phyloP scores from a whole-genome alignment of 2,797 vertebrate genomes.

The Austrolebias charrua region DNA sequence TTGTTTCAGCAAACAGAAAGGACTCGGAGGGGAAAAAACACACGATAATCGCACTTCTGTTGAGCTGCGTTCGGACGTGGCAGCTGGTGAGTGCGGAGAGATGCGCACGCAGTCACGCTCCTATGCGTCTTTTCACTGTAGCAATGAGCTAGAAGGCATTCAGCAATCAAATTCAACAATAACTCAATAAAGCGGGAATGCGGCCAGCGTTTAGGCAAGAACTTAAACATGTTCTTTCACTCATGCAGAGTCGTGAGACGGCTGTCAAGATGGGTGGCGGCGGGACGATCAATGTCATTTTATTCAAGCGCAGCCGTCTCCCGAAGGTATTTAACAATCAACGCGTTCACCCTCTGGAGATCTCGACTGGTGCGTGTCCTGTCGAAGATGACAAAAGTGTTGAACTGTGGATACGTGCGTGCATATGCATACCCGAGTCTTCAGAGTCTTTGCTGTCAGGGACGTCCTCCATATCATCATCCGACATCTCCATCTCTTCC shows the following conservation, averaged over 20 bases:
- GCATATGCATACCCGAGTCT: slow-evolving; percentile 69
- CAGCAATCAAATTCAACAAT: slow-evolving; percentile 20
- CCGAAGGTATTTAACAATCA: slow-evolving; percentile 19
- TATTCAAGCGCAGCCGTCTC: slow-evolving; percentile 44
- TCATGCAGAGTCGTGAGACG: slow-evolving; percentile 22
- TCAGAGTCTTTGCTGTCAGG: slow-evolving; percentile 88
- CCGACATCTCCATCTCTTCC: slow-evolving; percentile 99
- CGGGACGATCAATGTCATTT: slow-evolving; percentile 41
- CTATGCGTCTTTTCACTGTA: slow-evolving; percentile 6
- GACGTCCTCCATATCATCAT: slow-evolving; percentile 90
- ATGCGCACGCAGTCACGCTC: slow-evolving; percentile 1
- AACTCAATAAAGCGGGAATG: slow-evolving; percentile 13
- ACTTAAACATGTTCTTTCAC: slow-evolving; percentile 31
- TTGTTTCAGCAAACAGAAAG: slow-evolving; percentile 57
- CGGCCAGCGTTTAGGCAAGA: slow-evolving; percentile 27
- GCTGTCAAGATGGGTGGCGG: slow-evolving; percentile 21
- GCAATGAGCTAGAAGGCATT: slow-evolving; percentile 18
- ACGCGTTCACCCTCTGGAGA: slow-evolving; percentile 37
- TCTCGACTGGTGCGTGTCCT: slow-evolving; percentile 21
- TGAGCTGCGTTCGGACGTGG: slow-evolving; percentile 39
- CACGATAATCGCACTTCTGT: slow-evolving; percentile 53
- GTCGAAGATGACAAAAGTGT: slow-evolving; percentile 34
- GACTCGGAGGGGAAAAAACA: slow-evolving; percentile 28
- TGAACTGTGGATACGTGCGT: slow-evolving; percentile 11
- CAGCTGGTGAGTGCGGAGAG: slow-evolving; percentile 47